Base-by-base conservation (phyloP, 2,797 vertebrate genomes). In the Ceryle rudis region DNA sequence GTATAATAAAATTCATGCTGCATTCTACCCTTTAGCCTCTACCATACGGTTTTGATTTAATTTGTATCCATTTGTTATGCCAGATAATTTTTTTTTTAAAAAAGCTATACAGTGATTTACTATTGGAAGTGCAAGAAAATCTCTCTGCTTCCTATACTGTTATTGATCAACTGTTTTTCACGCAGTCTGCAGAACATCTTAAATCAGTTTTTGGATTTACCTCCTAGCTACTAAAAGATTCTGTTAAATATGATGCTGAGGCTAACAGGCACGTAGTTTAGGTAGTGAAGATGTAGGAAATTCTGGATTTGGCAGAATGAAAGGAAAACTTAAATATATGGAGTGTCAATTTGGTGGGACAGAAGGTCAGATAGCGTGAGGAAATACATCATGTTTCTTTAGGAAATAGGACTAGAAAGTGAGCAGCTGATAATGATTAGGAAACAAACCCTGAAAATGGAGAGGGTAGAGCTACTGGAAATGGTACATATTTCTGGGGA, bases 41-140 rank as follows among this genome's bases (percentile, higher is more conserved):
- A 14, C 95, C 92, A 93, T 95, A 90, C 95, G 95, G 87, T 90
- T 97, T 96, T 92, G 81, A 94, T 97, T 93, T 89, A 77, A 90
- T 97, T 95, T 81, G 51, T 79, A 96, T 62, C 65, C 44, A 83
- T 96, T 97, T 96, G 71, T 93, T 97, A 93, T 95, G 83, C 83
- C 17, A 54, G 20, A 51, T 92, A 97, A 95, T 13, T 44, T 44
- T 44, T 21, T 18, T 73, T 21, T 12, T 11, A 89, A 95, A 89
- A 46, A 46, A 49, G 46, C 93, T 95, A 75, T 46, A 1, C 86
- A 90, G 90, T 31, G 87, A 96, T 97, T 96, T 97, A 88, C 73
- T 93, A 62, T 55, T 86, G 5, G 3, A 93, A 97, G 60, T 82
- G 49, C 22, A 78, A 77, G 46, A 94, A 93, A 95, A 85, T 13